Evolutionary conservation across 2,797 vertebrate genomes (phyloP), one percentile per base, ranked within the genome.

Genomic region (Syndactyla subalaris): DNA sequence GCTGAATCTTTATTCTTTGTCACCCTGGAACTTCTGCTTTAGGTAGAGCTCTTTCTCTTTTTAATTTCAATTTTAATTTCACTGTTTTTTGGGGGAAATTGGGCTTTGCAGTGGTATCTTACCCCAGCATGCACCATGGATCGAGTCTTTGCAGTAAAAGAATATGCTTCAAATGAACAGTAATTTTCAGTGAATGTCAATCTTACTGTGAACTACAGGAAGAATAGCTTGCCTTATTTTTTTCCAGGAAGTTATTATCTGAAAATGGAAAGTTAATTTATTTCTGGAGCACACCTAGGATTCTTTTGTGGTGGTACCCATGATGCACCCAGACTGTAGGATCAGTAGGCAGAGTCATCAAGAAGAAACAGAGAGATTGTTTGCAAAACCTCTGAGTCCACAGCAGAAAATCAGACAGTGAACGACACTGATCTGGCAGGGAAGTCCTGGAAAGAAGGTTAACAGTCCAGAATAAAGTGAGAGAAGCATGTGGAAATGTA

Each of bases 41-140:
- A 80, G 51, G 55, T 72, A 89, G 63, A 65, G 20, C 16, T 80
- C 82, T 59, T 70, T 58, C 66, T 84, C 36, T 46, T 85, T 85
- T 91, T 95, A 87, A 94, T 88, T 77, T 83, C n/a, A 72, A 51
- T 79, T 94, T 92, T 91, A 91, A 95, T 91, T 88, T 79, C 78
- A 52, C 49, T 79, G 65, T 62, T 74, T 72, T 59, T 93, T 95
- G 85, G 58, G 74, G 85, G 83, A 96, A 86, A 45, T 70, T 87
- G 61, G 52, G 78, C 41, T 87, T 85, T 77, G 55, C 86, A 74
- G 82, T 32, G 68, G 41, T 93, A 48, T 81, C 75, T 92, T 85
- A 88, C 26, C 76, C 61, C 54, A 79, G 62, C 86, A 48, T 59
- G 36, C 7, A 7, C 68, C 77, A 22, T 48, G 45, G 85, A 84